Percentiles rank a stretch among this genome's conserved stretches.
Conservation (phyloP, 92 coral and sea anemone genomes). For the Epizoanthus scotinus region DNA sequence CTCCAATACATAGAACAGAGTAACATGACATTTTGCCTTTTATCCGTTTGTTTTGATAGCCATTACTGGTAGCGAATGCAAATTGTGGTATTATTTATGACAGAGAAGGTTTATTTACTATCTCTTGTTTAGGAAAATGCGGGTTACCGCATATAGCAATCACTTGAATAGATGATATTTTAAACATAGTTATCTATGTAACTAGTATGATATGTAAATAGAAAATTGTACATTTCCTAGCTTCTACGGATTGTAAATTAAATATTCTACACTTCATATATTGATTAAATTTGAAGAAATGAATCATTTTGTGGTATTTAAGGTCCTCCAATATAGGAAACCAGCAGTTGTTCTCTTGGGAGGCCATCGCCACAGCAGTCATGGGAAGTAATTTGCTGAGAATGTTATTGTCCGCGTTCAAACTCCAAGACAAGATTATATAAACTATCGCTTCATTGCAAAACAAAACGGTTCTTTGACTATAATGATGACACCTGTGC, state of each 20-base stretch:
- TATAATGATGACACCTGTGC: neutral
- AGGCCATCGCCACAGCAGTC: constrained; percentile 4
- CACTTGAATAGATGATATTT: neutral
- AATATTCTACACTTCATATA: constrained; percentile 12
- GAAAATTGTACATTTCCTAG: constrained; percentile 33
- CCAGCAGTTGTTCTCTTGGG: neutral
- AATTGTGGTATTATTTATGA: constrained; percentile 2
- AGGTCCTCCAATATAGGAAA: neutral
- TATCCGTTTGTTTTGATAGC: too few relatives aligned
- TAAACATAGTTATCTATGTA: constrained; percentile 20
- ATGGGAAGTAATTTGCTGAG: constrained; percentile 1
- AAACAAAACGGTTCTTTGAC: constrained; percentile 7
- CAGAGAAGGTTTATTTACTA: neutral
- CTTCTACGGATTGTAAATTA: constrained; percentile 14
- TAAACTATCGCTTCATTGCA: constrained; percentile 11
- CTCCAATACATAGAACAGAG: too few relatives aligned
- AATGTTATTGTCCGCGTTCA: constrained; percentile 13
- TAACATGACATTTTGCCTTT: too few relatives aligned
- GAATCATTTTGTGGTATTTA: neutral
- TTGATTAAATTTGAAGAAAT: neutral
- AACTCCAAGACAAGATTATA: constrained; percentile 22
- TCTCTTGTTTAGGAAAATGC: constrained; percentile 7
- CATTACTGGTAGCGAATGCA: too few relatives aligned
- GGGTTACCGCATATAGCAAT: constrained; percentile 10
- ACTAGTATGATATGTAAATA: constrained; percentile 39